Evolutionary conservation across 2,888 invertebrate genomes (phyloP).

Genomic region (Stenodema calcarata): DNA sequence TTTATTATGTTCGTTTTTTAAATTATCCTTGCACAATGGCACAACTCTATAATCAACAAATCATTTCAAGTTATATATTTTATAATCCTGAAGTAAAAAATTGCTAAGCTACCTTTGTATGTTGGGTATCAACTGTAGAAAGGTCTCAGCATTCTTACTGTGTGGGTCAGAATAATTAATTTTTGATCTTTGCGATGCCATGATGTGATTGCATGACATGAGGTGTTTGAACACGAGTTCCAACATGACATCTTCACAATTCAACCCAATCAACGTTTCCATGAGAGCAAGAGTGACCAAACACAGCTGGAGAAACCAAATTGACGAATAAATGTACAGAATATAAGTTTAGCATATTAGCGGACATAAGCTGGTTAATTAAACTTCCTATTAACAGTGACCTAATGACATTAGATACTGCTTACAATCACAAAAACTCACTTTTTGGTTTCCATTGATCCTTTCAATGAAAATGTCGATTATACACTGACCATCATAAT

Average conservation of each 20-base stretch:
- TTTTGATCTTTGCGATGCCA: constrained; percentile 78
- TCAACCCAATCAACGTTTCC: constrained; percentile 86
- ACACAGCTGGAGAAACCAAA: constrained; percentile 68
- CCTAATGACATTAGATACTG: no score
- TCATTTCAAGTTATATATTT: neutral
- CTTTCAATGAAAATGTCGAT: constrained; percentile 82
- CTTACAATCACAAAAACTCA: no score
- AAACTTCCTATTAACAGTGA: no score
- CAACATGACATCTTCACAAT: constrained; percentile 96
- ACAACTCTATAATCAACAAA: no score
- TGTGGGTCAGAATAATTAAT: constrained; percentile 76
- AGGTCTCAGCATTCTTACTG: constrained; percentile 76
- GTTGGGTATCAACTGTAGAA: constrained; percentile 74
- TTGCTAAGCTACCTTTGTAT: constrained; percentile 54
- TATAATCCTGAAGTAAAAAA: neutral
- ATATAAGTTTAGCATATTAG: neutral
- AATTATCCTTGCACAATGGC: no score
- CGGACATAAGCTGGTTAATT: no score
- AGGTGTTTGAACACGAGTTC: constrained; percentile 88
- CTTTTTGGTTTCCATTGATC: constrained; percentile 77
- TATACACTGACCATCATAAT: constrained; percentile 84
- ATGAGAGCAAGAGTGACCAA: constrained; percentile 89
- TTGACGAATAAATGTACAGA: neutral
- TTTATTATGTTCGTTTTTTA: no score
- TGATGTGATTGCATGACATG: constrained; percentile 79